A percentile compares a stretch with the other conserved stretches of the same genome.
phyloP scores from a whole-genome alignment of 2,113 vertebrate species.

The Sus scrofa region DNA sequence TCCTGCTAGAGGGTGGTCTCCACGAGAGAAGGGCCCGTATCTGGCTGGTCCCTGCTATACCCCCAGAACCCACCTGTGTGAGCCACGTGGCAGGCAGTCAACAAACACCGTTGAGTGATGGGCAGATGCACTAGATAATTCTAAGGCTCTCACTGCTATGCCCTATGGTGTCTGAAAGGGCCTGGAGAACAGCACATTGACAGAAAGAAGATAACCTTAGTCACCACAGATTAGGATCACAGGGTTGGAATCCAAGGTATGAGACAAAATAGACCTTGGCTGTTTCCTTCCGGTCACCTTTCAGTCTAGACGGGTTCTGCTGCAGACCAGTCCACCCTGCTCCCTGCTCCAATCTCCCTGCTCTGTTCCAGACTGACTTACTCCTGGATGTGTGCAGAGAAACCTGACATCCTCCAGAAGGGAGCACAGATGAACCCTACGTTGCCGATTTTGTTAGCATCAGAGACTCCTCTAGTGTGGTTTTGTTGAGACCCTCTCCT shows the following conservation, averaged over 20 bases:
- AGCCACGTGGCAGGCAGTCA: background rate
- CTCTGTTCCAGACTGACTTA: background rate
- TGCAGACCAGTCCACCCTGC: background rate
- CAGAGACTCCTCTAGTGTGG: background rate
- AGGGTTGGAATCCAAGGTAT: background rate
- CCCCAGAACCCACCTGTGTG: background rate
- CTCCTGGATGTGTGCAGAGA: background rate
- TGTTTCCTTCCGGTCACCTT: background rate
- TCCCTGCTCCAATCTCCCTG: no score
- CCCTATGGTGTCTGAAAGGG: background rate
- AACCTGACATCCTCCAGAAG: background rate
- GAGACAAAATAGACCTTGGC: background rate
- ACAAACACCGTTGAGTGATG: background rate
- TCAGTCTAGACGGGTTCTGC: background rate
- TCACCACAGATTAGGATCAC: background rate
- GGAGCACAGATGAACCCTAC: background rate
- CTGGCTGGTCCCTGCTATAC: background rate
- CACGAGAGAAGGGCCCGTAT: accelerated
- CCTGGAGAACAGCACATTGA: background rate
- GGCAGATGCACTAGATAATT: background rate
- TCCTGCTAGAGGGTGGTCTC: background rate
- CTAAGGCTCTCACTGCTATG: background rate
- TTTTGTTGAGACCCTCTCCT: background rate
- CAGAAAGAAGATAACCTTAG: background rate
- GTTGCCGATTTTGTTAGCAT: background rate